Base-by-base conservation (phyloP, 2,888 invertebrate species). In the Oligia strigilis region DNA sequence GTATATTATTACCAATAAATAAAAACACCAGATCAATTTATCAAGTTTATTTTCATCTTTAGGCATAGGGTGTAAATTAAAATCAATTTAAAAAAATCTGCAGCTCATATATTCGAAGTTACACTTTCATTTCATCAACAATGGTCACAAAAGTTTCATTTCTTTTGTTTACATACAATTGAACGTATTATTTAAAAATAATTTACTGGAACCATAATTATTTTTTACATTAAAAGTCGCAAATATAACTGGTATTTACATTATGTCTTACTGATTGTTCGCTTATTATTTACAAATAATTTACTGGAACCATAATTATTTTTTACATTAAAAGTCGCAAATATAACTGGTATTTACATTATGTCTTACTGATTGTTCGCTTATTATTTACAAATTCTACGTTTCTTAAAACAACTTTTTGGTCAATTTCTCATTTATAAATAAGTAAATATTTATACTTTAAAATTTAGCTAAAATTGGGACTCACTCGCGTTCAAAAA, bases 91-190 rank as follows among this genome's bases (percentile, higher is more conserved):
- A 94, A 96, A 97, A 97, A 96, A 96, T 96, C 97, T 97, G 97
- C 97, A 96, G 96, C 95, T 96, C 96, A 96, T 97, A 95, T 96
- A 97, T 95, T 96, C 95, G 93, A 96, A 97, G 96, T 96, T 96
- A 96, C 95, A 96, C 96, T 96, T 97, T 95, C 96, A 94, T 96
- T 93, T 96, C 94, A 93, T 95, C 93, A 97, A 97, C 96, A 97
- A 96, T 95, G 95, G 97, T 97, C 97, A 97, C 97, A 96, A 95
- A 95, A 93, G 94, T 95, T 95, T 94, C 93, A 91, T 93, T 69
- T 93, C 93, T 92, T 94, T 92, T 94, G 92, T 95, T 94, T 94
- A 93, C 95, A 92, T 89, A 94, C 92, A 94, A 92, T 93, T 92
- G 92, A 95, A 95, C 93, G 86, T 92, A 93, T 93, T 92, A 92